These are phyloP conservation scores for Drosophila nigrodunni DNA, from an alignment of 1,140 invertebrate species.

Conservation along the genomic window DNA sequence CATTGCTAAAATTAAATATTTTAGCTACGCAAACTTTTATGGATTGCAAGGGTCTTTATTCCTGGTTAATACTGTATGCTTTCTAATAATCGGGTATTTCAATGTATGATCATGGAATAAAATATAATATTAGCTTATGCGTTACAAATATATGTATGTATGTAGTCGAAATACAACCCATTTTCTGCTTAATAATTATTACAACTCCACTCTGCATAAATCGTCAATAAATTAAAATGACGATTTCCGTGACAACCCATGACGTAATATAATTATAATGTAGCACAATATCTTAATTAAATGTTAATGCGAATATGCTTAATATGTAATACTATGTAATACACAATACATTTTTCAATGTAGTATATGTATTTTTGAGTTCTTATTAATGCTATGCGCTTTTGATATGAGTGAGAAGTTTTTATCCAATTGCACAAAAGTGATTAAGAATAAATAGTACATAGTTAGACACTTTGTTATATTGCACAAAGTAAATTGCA, in stretches of 20 bases:
- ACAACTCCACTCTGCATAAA: slow-evolving; percentile 47
- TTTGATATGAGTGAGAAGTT: slow-evolving; percentile 74
- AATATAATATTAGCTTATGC: slow-evolving; percentile 58
- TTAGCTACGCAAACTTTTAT: slow-evolving; percentile 67
- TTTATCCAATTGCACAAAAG: slow-evolving; percentile 62
- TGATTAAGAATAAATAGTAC: slow-evolving; percentile 54
- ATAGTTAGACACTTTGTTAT: slow-evolving; percentile 60
- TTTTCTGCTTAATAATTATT: slow-evolving; percentile 64
- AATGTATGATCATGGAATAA: slow-evolving; percentile 58
- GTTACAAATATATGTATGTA: slow-evolving; percentile 24
- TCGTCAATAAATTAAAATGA: slow-evolving; percentile 4
- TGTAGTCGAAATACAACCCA: slow-evolving; percentile 70
- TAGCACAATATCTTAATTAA: slow-evolving; percentile 58
- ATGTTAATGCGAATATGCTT: slow-evolving; percentile 48
- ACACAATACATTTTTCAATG: slow-evolving; percentile 41
- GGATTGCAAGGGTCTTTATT: slow-evolving; percentile 63
- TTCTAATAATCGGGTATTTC: slow-evolving; percentile 56
- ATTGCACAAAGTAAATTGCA: slow-evolving; percentile 71
- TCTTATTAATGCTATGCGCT: slow-evolving; percentile 50
- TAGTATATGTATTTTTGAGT: slow-evolving; percentile 22
- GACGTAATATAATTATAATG: slow-evolving; percentile 48
- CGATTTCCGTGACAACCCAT: slow-evolving; percentile 27
- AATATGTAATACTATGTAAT: slow-evolving; percentile 43
- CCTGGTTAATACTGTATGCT: slow-evolving; percentile 74
- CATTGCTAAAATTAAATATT: slow-evolving; percentile 47